Conservation (phyloP, 2,113 vertebrate genomes). For the Prinia subflava region DNA sequence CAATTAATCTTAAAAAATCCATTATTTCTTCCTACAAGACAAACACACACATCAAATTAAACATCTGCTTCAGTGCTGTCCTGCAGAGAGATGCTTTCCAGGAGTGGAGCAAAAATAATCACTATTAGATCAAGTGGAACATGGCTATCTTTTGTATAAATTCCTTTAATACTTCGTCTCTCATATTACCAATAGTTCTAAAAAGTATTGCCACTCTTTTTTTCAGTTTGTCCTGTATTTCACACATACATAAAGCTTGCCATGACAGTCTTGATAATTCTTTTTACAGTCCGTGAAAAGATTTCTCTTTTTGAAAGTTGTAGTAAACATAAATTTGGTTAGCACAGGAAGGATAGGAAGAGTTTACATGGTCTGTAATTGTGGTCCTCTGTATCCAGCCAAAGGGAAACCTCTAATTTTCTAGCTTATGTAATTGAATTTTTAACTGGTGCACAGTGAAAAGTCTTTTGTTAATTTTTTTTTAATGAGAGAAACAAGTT, state of each 20-base stretch:
- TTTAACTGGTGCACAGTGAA: background rate
- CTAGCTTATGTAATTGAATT: constrained; percentile 26
- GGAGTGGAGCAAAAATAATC: background rate
- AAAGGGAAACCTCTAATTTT: constrained; percentile 52
- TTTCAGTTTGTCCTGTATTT: background rate
- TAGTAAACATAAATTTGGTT: constrained; percentile 41
- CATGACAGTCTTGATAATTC: background rate
- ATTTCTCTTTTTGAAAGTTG: background rate
- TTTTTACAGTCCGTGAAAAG: background rate
- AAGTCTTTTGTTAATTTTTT: background rate
- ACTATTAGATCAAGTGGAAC: background rate
- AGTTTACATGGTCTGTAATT: constrained; percentile 7
- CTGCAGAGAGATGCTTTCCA: background rate
- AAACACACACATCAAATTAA: background rate
- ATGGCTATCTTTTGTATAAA: background rate
- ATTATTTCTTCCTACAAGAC: background rate
- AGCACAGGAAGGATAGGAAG: constrained; percentile 21
- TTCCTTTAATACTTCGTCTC: background rate
- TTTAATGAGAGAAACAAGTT: background rate
- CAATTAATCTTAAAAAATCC: background rate
- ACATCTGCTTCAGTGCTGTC: background rate
- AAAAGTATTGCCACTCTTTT: background rate
- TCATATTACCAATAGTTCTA: background rate
- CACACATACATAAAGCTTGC: background rate
- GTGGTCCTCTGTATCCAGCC: constrained; percentile 16